Conservation (phyloP, 2,888 invertebrate species). For the Lycocerus yunnanus region DNA sequence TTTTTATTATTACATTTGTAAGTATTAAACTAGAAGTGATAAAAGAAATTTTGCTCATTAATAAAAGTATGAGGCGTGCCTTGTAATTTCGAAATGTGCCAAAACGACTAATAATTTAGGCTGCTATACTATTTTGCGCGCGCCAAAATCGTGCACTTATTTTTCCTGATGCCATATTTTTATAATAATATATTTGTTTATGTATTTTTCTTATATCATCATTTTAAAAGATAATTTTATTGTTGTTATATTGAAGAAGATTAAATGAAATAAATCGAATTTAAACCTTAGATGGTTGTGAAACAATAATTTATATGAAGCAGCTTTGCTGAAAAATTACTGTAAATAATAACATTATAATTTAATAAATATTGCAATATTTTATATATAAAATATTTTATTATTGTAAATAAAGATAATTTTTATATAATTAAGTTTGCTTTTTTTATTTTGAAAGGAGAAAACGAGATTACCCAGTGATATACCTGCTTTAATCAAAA, state of each 20-base stretch:
- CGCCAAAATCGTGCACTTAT: constrained; percentile 20
- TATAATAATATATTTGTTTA: constrained; percentile 18
- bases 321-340: constrained; percentile 30
- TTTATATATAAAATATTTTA: constrained; percentile 39
- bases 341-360: constrained; percentile 20
- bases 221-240: constrained; percentile 11
- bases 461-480: no score
- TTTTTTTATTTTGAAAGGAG: background rate
- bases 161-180: constrained; percentile 30
- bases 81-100: constrained; percentile 31
- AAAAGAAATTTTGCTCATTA: constrained; percentile 25
- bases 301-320: constrained; percentile 21
- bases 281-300: constrained; percentile 24
- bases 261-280: constrained; percentile 1
- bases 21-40: background rate
- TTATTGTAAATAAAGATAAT: constrained; percentile 29
- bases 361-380: constrained; percentile 36
- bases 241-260: constrained; percentile 16
- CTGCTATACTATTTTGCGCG: constrained; percentile 29
- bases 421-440: constrained; percentile 21
- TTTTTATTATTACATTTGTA: background rate
- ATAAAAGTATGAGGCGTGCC: constrained; percentile 25
- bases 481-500: no score
- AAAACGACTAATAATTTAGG: constrained; percentile 27
- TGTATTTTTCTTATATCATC: constrained; percentile 3